phyloP scores from a whole-genome alignment of 2,797 vertebrate species.

The Poeciliopsis presidionis region DNA sequence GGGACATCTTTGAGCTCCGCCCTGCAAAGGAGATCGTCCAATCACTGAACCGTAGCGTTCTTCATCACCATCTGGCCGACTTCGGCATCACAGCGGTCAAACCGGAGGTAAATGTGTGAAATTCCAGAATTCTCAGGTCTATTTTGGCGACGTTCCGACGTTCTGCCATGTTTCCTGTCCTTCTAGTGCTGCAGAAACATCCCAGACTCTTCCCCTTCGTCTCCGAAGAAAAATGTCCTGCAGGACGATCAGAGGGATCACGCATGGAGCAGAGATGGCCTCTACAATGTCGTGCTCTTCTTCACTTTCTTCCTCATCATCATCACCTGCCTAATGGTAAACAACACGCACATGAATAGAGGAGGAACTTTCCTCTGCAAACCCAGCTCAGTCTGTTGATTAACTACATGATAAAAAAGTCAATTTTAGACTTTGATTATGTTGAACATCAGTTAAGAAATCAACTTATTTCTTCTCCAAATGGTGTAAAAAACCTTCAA shows the following conservation, averaged over 20 bases:
- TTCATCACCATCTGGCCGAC: constrained; percentile 88
- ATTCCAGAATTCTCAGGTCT: not conserved
- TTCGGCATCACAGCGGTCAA: constrained; percentile 91
- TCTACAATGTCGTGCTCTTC: constrained; percentile 88
- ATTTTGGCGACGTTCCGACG: not conserved
- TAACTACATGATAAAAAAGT: not conserved
- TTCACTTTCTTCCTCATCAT: constrained; percentile 91
- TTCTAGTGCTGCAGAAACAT: constrained; percentile 7
- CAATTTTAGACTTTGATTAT: not conserved
- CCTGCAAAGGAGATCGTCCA: constrained; percentile 90
- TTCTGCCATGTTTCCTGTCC: not conserved
- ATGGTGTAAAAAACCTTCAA: not conserved
- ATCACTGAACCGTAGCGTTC: constrained; percentile 88
- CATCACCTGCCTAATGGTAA: constrained; percentile 91
- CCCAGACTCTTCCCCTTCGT: constrained; percentile 1
- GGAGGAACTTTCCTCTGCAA: not conserved
- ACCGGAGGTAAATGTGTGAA: constrained; percentile 83
- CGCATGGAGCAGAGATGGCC: constrained; percentile 88
- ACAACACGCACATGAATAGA: constrained; percentile 1
- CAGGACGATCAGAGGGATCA: constrained; percentile 88
- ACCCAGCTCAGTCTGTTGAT: not conserved
- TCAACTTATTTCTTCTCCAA: not conserved
- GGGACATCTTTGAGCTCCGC: constrained; percentile 81
- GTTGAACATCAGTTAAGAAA: not conserved
- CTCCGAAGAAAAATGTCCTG: constrained; percentile 87